Evolutionary conservation across 2,113 vertebrate species (phyloP).

Genomic region (Bujurquina vittata): DNA sequence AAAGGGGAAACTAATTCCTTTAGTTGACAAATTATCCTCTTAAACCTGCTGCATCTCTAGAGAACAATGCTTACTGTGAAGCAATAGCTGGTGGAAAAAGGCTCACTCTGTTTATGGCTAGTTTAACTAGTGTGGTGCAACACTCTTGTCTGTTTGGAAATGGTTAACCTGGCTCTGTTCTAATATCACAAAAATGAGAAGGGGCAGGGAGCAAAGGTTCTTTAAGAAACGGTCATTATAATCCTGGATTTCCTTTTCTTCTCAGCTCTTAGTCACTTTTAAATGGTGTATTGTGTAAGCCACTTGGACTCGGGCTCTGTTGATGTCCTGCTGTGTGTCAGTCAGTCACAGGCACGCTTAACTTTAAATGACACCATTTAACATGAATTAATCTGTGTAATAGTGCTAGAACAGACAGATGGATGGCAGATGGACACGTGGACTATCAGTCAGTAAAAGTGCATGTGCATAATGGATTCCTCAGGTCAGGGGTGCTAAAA

Average conservation of each 20-base stretch:
- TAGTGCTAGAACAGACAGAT: constrained; percentile 15
- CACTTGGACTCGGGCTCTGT: neutral
- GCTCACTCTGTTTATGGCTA: neutral
- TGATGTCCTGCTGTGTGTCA: neutral
- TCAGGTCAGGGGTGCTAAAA: neutral
- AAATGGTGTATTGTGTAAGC: neutral
- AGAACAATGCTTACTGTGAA: neutral
- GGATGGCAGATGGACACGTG: constrained; percentile 39
- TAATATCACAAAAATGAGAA: neutral
- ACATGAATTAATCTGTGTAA: constrained; percentile 36
- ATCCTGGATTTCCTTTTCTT: neutral
- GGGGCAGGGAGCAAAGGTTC: neutral
- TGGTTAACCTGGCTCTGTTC: neutral
- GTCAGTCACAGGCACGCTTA: neutral
- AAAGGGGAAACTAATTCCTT: too few relatives aligned
- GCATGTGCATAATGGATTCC: neutral
- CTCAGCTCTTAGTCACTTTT: neutral
- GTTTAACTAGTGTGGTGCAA: neutral
- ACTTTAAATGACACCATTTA: constrained; percentile 24
- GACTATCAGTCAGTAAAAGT: constrained; percentile 20
- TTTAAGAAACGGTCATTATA: neutral
- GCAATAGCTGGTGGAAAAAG: neutral
- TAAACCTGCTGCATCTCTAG: neutral
- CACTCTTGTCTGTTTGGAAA: neutral
- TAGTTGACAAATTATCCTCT: too few relatives aligned